A percentile compares a stretch with the other conserved stretches of the same genome.
phyloP scores from a whole-genome alignment of 1,140 invertebrate species.

The Bombus waltoni region DNA sequence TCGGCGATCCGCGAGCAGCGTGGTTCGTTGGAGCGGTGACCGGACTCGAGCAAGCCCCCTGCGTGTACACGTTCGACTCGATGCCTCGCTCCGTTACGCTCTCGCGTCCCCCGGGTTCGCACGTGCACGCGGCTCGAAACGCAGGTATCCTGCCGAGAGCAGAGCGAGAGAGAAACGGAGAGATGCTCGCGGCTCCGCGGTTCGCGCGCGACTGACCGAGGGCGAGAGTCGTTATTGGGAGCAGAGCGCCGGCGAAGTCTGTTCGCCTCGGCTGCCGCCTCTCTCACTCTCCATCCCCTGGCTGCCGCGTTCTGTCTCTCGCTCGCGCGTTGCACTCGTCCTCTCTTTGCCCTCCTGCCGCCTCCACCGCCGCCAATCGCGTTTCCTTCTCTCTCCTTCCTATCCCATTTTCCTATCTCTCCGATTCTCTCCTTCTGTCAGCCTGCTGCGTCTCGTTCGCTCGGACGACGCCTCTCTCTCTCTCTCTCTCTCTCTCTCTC shows the following conservation, averaged over 20 bases:
- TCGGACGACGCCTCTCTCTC: not conserved
- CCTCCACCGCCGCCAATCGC: not conserved
- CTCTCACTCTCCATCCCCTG: conserved; percentile 10
- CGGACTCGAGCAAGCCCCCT: not conserved
- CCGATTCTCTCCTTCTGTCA: not conserved
- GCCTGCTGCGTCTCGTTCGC: not conserved
- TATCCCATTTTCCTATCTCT: conserved; percentile 13
- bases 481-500: not conserved
- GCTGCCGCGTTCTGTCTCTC: conserved; percentile 3
- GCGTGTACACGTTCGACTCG: not conserved
- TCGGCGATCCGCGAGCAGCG: not conserved
- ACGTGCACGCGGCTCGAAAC: conserved; percentile 48
- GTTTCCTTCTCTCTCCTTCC: conserved; percentile 34
- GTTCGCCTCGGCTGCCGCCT: conserved; percentile 29
- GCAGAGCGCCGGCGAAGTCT: conserved; percentile 63
- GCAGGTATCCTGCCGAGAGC: conserved; percentile 20
- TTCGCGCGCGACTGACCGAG: conserved; percentile 77
- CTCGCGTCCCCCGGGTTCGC: conserved; percentile 21
- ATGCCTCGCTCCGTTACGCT: conserved; percentile 7
- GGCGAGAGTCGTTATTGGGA: conserved; percentile 71
- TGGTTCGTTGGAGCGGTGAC: not conserved
- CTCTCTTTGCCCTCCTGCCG: not conserved
- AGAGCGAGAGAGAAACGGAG: conserved; percentile 44
- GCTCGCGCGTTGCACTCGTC: not conserved
- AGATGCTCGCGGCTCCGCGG: conserved; percentile 74